These are phyloP conservation scores for Archips crataeganus DNA, from an alignment of 2,888 invertebrate species.

Conservation along the genomic window DNA sequence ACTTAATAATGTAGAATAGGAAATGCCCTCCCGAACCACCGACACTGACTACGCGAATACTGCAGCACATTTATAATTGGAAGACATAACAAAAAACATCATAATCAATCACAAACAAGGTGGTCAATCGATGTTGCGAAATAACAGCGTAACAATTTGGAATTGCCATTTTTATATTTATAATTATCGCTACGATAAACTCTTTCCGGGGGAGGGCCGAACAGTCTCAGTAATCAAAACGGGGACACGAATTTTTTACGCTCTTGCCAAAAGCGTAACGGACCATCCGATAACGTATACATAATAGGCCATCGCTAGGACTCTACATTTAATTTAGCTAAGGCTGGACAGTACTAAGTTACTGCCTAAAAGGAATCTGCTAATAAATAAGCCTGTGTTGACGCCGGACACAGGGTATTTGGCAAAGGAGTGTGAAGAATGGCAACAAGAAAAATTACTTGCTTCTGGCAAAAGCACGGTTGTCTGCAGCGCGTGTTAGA, in stretches of 20 bases:
- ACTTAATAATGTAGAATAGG: conserved; percentile 81
- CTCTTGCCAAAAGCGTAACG: conserved; percentile 37
- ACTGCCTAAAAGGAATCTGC: conserved; percentile 8
- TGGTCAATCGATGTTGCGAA: conserved; percentile 11
- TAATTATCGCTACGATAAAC: conserved; percentile 25
- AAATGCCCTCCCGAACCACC: conserved; percentile 76
- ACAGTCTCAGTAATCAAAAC: conserved; percentile 55
- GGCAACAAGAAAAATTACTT: conserved; percentile 32
- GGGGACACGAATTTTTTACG: conserved; percentile 23
- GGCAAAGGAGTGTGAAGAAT: conserved; percentile 30
- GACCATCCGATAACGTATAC: conserved; percentile 6
- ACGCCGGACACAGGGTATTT: conserved; percentile 19
- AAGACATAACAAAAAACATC: conserved; percentile 55
- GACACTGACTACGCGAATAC: conserved; percentile 62
- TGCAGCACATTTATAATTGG: conserved; percentile 64
- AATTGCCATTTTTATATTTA: conserved; percentile 31
- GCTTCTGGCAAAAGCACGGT: conserved; percentile 13
- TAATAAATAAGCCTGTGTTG: conserved; percentile 13
- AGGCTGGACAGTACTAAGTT: conserved; percentile 2
- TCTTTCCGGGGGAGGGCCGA: conserved; percentile 53
- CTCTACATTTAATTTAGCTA: conserved; percentile 16
- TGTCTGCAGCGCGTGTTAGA: conserved; percentile 69
- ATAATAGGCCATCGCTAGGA: conserved; percentile 23
- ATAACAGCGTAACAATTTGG: conserved; percentile 38
- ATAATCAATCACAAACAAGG: conserved; percentile 44